Evolutionary conservation across 2,797 vertebrate genomes (phyloP).

Genomic region (Antrozous pallidus): DNA sequence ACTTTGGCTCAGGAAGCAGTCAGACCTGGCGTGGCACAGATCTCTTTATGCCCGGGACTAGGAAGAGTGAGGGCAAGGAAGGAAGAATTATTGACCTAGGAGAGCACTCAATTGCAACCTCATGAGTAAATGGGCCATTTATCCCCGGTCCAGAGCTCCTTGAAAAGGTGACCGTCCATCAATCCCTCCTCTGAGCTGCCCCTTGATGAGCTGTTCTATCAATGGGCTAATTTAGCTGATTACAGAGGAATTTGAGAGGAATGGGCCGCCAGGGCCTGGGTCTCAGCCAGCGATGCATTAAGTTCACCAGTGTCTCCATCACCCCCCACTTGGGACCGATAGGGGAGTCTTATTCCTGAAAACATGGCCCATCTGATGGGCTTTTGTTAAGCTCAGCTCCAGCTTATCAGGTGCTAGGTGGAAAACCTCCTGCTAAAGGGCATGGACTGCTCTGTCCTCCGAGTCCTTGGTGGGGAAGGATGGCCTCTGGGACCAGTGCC

Average conservation of each 20-base stretch:
- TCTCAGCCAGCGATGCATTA: constrained; percentile 58
- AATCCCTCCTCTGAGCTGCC: background rate
- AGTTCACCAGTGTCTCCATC: constrained; percentile 5
- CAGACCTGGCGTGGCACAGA: background rate
- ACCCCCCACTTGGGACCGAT: background rate
- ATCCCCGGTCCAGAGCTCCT: constrained; percentile 26
- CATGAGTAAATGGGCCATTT: constrained; percentile 70
- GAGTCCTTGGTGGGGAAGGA: constrained; percentile 11
- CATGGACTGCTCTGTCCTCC: constrained; percentile 1
- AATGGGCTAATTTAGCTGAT: constrained; percentile 62
- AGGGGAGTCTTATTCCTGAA: constrained; percentile 52
- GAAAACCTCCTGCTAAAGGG: background rate
- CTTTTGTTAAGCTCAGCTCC: constrained; percentile 32
- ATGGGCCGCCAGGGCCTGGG: constrained; percentile 51
- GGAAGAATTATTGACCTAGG: constrained; percentile 59
- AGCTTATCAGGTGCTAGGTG: constrained; percentile 47
- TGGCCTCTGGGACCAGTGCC: constrained; percentile 23
- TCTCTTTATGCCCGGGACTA: background rate
- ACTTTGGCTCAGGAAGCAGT: background rate
- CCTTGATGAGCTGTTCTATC: constrained; percentile 22
- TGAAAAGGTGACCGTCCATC: constrained; percentile 57
- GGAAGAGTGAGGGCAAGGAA: constrained; percentile 36
- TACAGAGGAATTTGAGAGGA: constrained; percentile 68
- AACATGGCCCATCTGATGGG: constrained; percentile 27
- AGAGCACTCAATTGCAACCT: constrained; percentile 60